These are phyloP conservation scores for Dastarcus helophoroides DNA, from an alignment of 2,888 invertebrate genomes.

Conservation along the genomic window DNA sequence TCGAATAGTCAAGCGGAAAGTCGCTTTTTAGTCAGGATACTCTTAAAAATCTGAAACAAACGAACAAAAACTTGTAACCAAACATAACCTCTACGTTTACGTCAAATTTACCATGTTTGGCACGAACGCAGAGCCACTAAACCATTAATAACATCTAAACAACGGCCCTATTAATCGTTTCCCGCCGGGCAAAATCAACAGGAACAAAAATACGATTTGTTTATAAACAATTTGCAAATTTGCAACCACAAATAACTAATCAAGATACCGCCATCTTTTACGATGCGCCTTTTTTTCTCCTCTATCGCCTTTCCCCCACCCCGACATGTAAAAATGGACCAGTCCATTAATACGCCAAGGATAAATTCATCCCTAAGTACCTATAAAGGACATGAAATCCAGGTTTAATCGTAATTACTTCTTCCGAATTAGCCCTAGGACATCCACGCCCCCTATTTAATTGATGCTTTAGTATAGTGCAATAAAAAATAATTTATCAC, in stretches of 20 bases:
- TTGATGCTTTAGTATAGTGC: slow-evolving; percentile 11
- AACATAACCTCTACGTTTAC: slow-evolving; percentile 30
- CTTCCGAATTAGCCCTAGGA: slow-evolving; percentile 1
- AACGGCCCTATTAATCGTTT: not conserved
- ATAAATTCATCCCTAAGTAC: slow-evolving; percentile 4
- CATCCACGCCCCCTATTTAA: slow-evolving; percentile 13
- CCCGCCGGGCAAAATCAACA: no score
- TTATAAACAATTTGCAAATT: slow-evolving; percentile 36
- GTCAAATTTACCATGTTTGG: slow-evolving; percentile 18
- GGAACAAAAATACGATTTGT: slow-evolving; percentile 26
- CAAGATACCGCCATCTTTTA: slow-evolving; percentile 37
- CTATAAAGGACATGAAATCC: not conserved
- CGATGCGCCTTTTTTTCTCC: slow-evolving; percentile 30
- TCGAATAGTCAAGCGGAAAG: not conserved
- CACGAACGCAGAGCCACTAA: no score
- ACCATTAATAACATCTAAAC: no score
- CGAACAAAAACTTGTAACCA: slow-evolving; percentile 24
- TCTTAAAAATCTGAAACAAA: slow-evolving; percentile 24
- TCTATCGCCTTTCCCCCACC: slow-evolving; percentile 21
- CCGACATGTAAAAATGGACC: slow-evolving; percentile 28
- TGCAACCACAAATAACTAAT: slow-evolving; percentile 32
- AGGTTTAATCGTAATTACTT: not conserved
- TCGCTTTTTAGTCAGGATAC: slow-evolving; percentile 15
- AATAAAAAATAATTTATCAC: slow-evolving; percentile 18
- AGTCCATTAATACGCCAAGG: slow-evolving; percentile 23